A percentile compares a stretch with the other conserved stretches of the same genome.
phyloP scores from a whole-genome alignment of 1,140 invertebrate genomes.

The Dendroctonus ponderosae region DNA sequence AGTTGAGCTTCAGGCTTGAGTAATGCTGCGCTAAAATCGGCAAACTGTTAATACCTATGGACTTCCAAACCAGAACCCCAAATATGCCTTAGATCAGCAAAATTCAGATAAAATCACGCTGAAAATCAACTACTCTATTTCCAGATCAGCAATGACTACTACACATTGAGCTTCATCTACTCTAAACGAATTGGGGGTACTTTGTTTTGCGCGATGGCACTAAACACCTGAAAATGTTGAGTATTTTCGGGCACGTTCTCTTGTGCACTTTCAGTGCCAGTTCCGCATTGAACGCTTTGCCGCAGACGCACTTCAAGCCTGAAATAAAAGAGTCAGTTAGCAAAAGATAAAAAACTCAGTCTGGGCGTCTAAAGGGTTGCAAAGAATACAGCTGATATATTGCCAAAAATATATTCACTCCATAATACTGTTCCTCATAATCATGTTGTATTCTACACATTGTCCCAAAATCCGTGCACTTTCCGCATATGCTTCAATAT shows the following conservation, averaged over 20 bases:
- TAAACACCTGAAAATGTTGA: conserved; percentile 26
- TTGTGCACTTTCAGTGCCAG: conserved; percentile 9
- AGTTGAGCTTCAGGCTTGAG: too few relatives aligned
- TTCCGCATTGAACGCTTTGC: conserved; percentile 1
- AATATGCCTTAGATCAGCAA: not conserved
- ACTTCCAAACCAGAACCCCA: not conserved
- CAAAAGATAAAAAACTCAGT: not conserved
- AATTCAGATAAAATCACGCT: conserved; percentile 3
- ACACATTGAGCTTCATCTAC: not conserved
- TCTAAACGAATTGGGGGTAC: conserved; percentile 26
- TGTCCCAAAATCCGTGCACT: conserved; percentile 30
- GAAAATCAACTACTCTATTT: too few relatives aligned
- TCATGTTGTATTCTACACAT: not conserved
- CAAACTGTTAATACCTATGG: not conserved
- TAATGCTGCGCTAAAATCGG: not conserved
- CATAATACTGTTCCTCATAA: not conserved
- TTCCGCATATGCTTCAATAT: conserved; percentile 40
- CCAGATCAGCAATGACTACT: too few relatives aligned
- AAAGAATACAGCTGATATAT: not conserved
- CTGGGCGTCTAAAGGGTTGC: not conserved
- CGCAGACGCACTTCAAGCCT: conserved; percentile 18
- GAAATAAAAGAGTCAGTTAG: conserved; percentile 3
- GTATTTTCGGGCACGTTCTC: conserved; percentile 22
- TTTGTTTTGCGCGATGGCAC: conserved; percentile 18
- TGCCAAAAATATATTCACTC: not conserved